A percentile compares a stretch with the other conserved stretches of the same genome.
phyloP scores from a whole-genome alignment of 1,140 invertebrate genomes.

The Cyclargus thomasi region DNA sequence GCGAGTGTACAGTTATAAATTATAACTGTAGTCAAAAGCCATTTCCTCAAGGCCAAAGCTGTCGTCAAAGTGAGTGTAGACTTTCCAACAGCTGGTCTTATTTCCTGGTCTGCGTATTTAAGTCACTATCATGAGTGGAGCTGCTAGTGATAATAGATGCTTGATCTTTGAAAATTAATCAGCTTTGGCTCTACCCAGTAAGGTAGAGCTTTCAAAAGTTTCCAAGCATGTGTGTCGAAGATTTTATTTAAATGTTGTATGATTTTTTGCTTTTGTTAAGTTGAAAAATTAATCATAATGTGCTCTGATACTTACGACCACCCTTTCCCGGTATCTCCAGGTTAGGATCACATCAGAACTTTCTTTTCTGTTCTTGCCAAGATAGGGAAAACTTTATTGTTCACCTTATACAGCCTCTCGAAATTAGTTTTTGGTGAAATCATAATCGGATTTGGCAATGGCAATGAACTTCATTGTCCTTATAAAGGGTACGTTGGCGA shows the following conservation, averaged over 20 bases:
- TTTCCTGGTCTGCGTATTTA: background rate
- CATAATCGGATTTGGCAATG: constrained; percentile 25
- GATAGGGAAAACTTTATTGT: background rate
- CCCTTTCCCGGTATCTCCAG: background rate
- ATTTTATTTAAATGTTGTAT: too few relatives aligned
- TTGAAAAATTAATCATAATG: too few relatives aligned
- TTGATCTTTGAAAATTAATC: background rate
- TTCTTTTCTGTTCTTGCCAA: background rate
- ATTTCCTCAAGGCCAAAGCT: background rate
- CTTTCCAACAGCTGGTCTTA: background rate
- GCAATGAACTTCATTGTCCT: constrained; percentile 29
- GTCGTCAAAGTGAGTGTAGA: background rate
- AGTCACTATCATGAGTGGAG: background rate
- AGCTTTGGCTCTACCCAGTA: background rate
- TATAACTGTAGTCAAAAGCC: background rate
- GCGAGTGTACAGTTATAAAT: background rate
- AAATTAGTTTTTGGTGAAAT: background rate
- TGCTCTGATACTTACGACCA: too few relatives aligned
- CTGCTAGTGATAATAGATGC: background rate
- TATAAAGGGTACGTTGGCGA: constrained; percentile 4
- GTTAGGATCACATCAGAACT: background rate
- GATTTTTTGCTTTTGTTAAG: too few relatives aligned
- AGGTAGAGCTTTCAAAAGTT: background rate
- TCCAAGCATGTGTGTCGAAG: too few relatives aligned
- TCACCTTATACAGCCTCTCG: background rate